Conservation (phyloP, 2,113 vertebrate species). For the Limanda limanda region DNA sequence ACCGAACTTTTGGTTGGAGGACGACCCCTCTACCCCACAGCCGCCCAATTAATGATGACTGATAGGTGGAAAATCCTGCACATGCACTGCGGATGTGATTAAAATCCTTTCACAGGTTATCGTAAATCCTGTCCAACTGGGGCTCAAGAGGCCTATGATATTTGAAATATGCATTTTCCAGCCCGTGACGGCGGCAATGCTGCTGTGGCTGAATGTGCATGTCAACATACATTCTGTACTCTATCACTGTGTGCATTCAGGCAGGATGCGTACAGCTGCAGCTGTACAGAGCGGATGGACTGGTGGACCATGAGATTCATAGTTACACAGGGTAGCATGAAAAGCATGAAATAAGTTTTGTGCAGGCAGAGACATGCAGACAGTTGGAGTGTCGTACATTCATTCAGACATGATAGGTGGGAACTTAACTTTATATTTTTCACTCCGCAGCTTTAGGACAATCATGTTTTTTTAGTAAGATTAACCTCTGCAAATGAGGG, state of each 20-base stretch:
- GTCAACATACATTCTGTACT: slow-evolving; percentile 6
- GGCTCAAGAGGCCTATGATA: background rate
- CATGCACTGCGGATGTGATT: background rate
- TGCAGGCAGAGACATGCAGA: slow-evolving; percentile 15
- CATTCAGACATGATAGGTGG: background rate
- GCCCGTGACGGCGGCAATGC: background rate
- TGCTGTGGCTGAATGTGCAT: slow-evolving; percentile 11
- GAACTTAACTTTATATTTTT: slow-evolving; percentile 14
- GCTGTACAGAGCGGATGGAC: slow-evolving; percentile 10
- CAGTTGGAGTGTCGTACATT: background rate
- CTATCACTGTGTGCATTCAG: slow-evolving; percentile 30
- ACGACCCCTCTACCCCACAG: no score
- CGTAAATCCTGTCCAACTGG: background rate
- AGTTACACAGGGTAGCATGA: slow-evolving; percentile 33
- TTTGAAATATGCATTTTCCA: background rate
- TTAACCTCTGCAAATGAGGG: slow-evolving; percentile 21
- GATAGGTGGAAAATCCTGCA: no score
- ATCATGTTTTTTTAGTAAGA: slow-evolving; percentile 18
- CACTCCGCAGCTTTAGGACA: slow-evolving; percentile 26
- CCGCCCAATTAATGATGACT: no score
- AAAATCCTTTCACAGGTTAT: background rate
- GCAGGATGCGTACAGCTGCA: slow-evolving; percentile 13
- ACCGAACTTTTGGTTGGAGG: no score
- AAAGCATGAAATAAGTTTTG: slow-evolving; percentile 55
- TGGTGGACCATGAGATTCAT: slow-evolving; percentile 22